phyloP scores from a whole-genome alignment of 1,140 invertebrate species.

The Belonocnema kinseyi region DNA sequence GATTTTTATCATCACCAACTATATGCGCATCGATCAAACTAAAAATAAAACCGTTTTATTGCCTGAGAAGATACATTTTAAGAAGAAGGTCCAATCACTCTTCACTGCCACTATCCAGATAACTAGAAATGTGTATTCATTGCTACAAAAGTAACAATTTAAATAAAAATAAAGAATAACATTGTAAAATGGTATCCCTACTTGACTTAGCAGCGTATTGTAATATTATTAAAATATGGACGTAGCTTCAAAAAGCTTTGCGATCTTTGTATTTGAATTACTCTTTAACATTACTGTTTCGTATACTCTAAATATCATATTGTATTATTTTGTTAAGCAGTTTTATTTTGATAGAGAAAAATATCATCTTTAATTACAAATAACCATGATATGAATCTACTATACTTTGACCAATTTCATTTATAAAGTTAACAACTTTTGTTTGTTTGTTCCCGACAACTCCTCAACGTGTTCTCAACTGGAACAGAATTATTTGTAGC shows the following conservation, averaged over 20 bases:
- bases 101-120: constrained; percentile 11
- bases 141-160: constrained; percentile 17
- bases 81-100: not conserved
- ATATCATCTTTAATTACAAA: constrained; percentile 6
- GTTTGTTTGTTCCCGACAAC: too few relatives aligned
- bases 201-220: not conserved
- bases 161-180: constrained; percentile 10
- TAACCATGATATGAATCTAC: constrained; percentile 2
- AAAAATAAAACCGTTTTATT: constrained; percentile 3
- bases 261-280: constrained; percentile 17
- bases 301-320: constrained; percentile 24
- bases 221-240: not conserved
- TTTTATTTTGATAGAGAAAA: constrained; percentile 10
- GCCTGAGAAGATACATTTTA: constrained; percentile 6
- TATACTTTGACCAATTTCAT: too few relatives aligned
- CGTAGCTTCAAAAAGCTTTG: constrained; percentile 19
- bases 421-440: too few relatives aligned
- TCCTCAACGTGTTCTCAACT: too few relatives aligned
- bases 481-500: too few relatives aligned
- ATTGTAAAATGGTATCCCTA: constrained; percentile 7
- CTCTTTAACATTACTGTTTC: constrained; percentile 25
- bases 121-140: constrained; percentile 20
- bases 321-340: constrained; percentile 26
- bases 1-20: not conserved
- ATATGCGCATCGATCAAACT: constrained; percentile 23